Evolutionary conservation across 2,113 vertebrate genomes (phyloP).

Genomic region (Pomatorhinus ruficollis): DNA sequence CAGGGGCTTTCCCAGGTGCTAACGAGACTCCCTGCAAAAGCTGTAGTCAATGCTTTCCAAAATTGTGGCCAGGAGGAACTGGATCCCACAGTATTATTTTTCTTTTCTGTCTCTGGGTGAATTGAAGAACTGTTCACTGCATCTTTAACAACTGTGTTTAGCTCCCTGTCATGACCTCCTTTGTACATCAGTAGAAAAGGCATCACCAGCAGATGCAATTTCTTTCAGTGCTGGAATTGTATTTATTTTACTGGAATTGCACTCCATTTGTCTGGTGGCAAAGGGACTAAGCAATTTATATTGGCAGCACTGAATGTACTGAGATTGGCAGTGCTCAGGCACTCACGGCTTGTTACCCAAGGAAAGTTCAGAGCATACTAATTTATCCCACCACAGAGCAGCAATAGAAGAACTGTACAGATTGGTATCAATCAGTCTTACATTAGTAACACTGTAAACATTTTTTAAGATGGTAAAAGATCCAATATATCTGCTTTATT

Average conservation of each 20-base stretch:
- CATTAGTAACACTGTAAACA: conserved; percentile 33
- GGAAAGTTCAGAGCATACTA: conserved; percentile 32
- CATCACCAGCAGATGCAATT: conserved; percentile 27
- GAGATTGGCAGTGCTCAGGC: background rate
- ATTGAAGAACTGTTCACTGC: background rate
- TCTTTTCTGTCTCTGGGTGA: background rate
- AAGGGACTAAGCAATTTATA: conserved; percentile 30
- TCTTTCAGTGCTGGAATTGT: conserved; percentile 30
- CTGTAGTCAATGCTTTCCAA: background rate
- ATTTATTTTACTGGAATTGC: conserved; percentile 52
- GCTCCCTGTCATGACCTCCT: background rate
- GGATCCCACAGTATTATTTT: background rate
- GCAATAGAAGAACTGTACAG: background rate
- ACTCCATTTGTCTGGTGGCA: conserved; percentile 35
- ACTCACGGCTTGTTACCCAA: background rate
- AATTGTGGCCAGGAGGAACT: background rate
- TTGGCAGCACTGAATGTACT: conserved; percentile 26
- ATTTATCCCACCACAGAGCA: background rate
- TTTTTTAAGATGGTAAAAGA: conserved; percentile 39
- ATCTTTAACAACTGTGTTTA: conserved; percentile 23
- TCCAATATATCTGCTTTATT: conserved; percentile 36
- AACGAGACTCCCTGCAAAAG: background rate
- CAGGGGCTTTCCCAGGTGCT: background rate
- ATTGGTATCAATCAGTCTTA: conserved; percentile 17
- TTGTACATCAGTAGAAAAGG: background rate